Conservation (phyloP, 2,888 invertebrate genomes). For the Deilephila porcellus region DNA sequence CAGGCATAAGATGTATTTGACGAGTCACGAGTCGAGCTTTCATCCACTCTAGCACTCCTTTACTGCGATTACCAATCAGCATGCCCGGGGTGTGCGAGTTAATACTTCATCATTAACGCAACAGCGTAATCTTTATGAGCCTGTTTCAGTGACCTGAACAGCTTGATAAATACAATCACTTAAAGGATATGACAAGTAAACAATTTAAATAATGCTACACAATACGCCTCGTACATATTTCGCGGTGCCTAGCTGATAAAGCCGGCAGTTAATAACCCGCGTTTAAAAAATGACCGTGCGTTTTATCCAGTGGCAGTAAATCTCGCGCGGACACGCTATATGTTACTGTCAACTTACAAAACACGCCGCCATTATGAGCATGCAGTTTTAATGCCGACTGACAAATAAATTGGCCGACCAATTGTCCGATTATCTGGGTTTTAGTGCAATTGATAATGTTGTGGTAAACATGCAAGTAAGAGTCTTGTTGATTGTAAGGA, state of each 20-base stretch:
- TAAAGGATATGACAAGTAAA: background rate
- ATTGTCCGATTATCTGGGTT: background rate
- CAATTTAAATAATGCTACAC: conserved; percentile 26
- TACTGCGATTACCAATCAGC: too few relatives aligned
- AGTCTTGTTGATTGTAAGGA: too few relatives aligned
- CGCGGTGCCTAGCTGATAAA: conserved; percentile 26
- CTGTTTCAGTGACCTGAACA: too few relatives aligned
- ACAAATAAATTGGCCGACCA: conserved; percentile 1
- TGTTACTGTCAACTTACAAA: conserved; percentile 62
- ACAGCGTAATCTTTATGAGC: too few relatives aligned
- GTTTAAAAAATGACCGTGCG: conserved; percentile 58
- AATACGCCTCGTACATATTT: conserved; percentile 20
- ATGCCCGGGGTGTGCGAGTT: too few relatives aligned
- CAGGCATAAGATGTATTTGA: too few relatives aligned
- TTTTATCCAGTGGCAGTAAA: conserved; percentile 60
- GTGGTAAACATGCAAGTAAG: too few relatives aligned
- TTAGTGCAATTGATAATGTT: too few relatives aligned
- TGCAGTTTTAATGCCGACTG: conserved; percentile 19
- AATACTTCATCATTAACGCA: too few relatives aligned
- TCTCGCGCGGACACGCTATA: conserved; percentile 60
- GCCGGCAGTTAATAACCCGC: conserved; percentile 40
- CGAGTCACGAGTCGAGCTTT: too few relatives aligned
- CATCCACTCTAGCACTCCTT: too few relatives aligned
- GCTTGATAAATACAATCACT: too few relatives aligned
- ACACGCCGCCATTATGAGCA: conserved; percentile 28